phyloP scores from a whole-genome alignment of 2,888 invertebrate species.

The Amphipyra tragopoginis region DNA sequence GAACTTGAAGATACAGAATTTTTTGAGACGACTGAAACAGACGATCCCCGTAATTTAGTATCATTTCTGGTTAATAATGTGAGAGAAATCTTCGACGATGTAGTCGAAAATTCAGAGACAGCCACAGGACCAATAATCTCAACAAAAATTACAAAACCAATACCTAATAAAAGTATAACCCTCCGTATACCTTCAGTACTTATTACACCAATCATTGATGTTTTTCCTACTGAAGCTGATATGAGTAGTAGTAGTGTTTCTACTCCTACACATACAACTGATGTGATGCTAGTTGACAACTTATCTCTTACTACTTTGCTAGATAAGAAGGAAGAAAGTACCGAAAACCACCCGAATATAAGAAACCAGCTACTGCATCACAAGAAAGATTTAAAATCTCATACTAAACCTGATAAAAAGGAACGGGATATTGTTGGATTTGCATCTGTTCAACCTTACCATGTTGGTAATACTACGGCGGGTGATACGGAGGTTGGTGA shows the following conservation, averaged over 20 bases:
- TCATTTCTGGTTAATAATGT: conserved; percentile 75
- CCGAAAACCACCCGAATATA: conserved; percentile 39
- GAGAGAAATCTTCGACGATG: conserved; percentile 72
- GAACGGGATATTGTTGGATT: conserved; percentile 23
- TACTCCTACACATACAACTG: conserved; percentile 41
- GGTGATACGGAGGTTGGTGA: conserved; percentile 31
- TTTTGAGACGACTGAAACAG: conserved; percentile 43
- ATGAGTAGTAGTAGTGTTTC: conserved; percentile 46
- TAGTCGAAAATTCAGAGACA: conserved; percentile 51
- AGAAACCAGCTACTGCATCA: conserved; percentile 54
- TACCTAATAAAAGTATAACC: conserved; percentile 33
- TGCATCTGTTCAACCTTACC: conserved; percentile 1
- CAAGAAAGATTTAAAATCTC: conserved; percentile 57
- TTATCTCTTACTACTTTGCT: conserved; percentile 59
- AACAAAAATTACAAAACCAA: conserved; percentile 16
- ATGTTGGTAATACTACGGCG: conserved; percentile 26
- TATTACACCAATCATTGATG: conserved; percentile 32
- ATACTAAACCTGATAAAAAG: conserved; percentile 56
- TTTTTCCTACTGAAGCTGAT: conserved; percentile 36
- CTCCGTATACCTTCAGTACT: conserved; percentile 18
- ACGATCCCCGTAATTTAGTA: conserved; percentile 68
- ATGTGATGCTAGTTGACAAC: conserved; percentile 56
- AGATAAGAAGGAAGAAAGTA: conserved; percentile 50
- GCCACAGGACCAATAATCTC: conserved; percentile 1
- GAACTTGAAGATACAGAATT: conserved; percentile 62